Evolutionary conservation across 2,797 vertebrate genomes (phyloP).

Genomic region (Philypnodon macrostomus): DNA sequence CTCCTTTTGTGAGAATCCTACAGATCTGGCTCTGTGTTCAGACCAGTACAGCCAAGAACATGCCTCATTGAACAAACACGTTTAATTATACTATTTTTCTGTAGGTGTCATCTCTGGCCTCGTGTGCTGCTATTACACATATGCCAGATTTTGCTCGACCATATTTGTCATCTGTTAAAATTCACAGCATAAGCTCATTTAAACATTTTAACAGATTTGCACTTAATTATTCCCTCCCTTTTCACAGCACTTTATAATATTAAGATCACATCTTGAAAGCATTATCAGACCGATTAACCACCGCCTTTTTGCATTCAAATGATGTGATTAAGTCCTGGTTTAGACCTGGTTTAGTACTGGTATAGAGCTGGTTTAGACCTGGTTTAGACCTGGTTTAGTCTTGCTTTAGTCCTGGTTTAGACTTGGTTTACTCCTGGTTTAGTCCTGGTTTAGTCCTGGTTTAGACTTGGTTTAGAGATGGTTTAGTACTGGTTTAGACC

Average conservation of each 20-base stretch:
- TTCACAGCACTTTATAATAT: conserved; percentile 7
- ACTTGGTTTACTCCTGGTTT: too few relatives aligned
- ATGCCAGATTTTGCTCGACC: background rate
- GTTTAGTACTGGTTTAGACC: too few relatives aligned
- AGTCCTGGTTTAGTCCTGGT: too few relatives aligned
- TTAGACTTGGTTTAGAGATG: too few relatives aligned
- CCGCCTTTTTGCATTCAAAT: too few relatives aligned
- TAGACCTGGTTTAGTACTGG: too few relatives aligned
- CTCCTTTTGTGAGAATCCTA: background rate
- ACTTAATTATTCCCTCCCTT: conserved; percentile 22
- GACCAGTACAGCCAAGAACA: background rate
- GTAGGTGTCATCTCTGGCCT: conserved; percentile 1
- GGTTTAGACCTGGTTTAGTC: too few relatives aligned
- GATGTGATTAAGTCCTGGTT: too few relatives aligned
- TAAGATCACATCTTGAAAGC: conserved; percentile 21
- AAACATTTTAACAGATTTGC: conserved; percentile 2
- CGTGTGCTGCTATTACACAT: background rate
- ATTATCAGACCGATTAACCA: conserved; percentile 22
- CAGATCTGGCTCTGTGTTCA: background rate
- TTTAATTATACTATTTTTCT: conserved; percentile 1
- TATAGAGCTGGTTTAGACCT: too few relatives aligned
- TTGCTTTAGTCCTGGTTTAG: too few relatives aligned
- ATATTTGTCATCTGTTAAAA: conserved; percentile 1
- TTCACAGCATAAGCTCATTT: background rate
- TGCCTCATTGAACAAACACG: background rate